Percentiles rank a stretch among this genome's conserved stretches.
These are phyloP conservation scores for cattle (Bos taurus) DNA, from an alignment of 2,113 vertebrate species.

Conservation along the genomic window DNA sequence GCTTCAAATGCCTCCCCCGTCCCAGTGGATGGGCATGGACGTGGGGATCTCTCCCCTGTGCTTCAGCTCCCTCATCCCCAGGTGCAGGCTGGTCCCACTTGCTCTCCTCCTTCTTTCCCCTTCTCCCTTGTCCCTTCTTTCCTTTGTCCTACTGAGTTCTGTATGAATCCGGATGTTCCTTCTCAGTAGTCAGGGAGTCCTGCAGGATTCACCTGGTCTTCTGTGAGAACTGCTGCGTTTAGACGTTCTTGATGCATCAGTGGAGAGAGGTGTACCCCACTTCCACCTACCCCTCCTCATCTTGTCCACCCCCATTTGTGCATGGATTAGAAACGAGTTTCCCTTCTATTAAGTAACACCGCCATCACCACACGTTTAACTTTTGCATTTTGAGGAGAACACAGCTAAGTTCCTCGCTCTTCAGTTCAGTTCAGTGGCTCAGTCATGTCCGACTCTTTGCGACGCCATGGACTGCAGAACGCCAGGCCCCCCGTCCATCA, in stretches of 20 bases:
- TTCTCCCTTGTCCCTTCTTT: neutral
- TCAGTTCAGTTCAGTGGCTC: neutral
- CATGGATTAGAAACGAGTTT: neutral
- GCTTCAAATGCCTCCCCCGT: neutral
- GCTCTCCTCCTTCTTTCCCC: neutral
- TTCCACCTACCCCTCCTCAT: neutral
- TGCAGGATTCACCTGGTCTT: neutral
- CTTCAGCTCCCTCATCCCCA: fast-evolving
- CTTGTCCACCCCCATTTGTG: neutral
- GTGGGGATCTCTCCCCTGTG: fast-evolving
- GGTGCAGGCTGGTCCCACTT: neutral
- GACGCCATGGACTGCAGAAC: neutral
- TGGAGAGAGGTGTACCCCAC: neutral
- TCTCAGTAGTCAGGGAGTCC: too few relatives aligned
- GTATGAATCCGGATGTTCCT: neutral
- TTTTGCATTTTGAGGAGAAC: neutral
- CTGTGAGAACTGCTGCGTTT: fast-evolving
- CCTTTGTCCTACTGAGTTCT: neutral
- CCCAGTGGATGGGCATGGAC: fast-evolving
- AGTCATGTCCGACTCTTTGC: neutral
- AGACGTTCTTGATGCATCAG: neutral
- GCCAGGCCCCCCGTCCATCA: neutral
- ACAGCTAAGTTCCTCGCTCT: neutral
- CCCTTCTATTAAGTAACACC: neutral
- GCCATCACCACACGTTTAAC: neutral